Percentiles rank a stretch among this genome's conserved stretches.
Conservation (phyloP, 1,140 invertebrate genomes). For the Cylas formicarius region DNA sequence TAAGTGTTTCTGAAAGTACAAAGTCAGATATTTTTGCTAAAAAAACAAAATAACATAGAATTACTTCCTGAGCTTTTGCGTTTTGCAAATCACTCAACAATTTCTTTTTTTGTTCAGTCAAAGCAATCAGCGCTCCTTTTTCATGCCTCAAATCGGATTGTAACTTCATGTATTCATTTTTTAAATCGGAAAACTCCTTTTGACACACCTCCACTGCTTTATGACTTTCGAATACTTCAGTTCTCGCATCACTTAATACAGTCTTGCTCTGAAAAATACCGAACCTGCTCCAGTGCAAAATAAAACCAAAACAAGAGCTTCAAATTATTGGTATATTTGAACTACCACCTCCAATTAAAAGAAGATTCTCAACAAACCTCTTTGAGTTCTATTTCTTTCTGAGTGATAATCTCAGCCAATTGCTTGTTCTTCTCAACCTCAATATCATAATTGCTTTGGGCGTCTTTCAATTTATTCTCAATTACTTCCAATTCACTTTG, state of each 20-base stretch:
- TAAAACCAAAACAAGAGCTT: not conserved
- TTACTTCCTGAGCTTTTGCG: constrained; percentile 47
- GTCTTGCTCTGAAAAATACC: constrained; percentile 36
- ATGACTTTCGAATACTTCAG: constrained; percentile 46
- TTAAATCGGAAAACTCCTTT: constrained; percentile 46
- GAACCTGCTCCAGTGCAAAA: not conserved
- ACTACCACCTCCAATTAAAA: constrained; percentile 7
- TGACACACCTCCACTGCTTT: constrained; percentile 49
- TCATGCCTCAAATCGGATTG: constrained; percentile 48
- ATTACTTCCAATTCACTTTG: constrained; percentile 41
- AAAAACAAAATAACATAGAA: not conserved
- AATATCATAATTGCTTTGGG: constrained; percentile 46
- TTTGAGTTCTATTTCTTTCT: constrained; percentile 47
- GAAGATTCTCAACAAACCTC: constrained; percentile 41
- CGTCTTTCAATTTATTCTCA: constrained; percentile 43
- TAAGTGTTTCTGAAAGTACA: constrained; percentile 27
- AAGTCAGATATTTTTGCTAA: not conserved
- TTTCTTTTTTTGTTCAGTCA: constrained; percentile 47
- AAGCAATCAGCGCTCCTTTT: constrained; percentile 42
- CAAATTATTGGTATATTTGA: too few relatives aligned
- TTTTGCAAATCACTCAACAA: constrained; percentile 45
- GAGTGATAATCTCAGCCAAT: constrained; percentile 46
- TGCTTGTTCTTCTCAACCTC: constrained; percentile 47
- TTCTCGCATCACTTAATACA: constrained; percentile 34
- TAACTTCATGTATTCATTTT: constrained; percentile 48